Base-by-base conservation (phyloP, 2,888 invertebrate genomes). In the Bembecia ichneumoniformis region DNA sequence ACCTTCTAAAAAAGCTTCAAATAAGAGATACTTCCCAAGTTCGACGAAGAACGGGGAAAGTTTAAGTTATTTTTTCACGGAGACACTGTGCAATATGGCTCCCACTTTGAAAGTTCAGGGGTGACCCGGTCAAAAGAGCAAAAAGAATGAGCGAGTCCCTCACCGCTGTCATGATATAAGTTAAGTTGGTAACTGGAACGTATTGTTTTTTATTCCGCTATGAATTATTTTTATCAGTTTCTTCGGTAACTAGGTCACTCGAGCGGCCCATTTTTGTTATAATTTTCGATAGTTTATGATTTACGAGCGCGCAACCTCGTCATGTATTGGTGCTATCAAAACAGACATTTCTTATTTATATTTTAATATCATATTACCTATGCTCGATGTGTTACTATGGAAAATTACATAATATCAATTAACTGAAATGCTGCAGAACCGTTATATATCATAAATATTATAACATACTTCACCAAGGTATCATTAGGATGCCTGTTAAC, bases 51-150 rank as follows among this genome's bases (percentile, higher is more conserved):
- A 55, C n/a, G 53, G 52, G 58, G 57, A 71, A 78, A 77, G 67
- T 77, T 77, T 69, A 51, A 57, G 65, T 57, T 64, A 63, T 69
- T 74, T 77, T 75, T 76, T 71, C 63, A 70, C 64, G 62, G 64
- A 67, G 67, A 77, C 69, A 68, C 68, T 68, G 64, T 64, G 66
- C 74, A 76, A 76, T 77, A 74, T 72, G 74, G 67, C 60, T 59
- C 67, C 63, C 67, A 70, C 68, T 67, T 58, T 52, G 56, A 64
- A 75, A 75, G 68, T 70, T 76, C 61, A 62, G 63, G 61, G 69
- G 66, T 77, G 72, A 40, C 76, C 70, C 69, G 77, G 80, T 79
- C 75, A 78, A 72, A 77, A 68, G 63, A 71, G 62, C 55, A 64
- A 59, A 58, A 71, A 68, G 70, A 75, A 74, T 73, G 70, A 65